Percentiles rank a stretch among this genome's conserved stretches.
phyloP scores from a whole-genome alignment of 2,797 vertebrate genomes.

The Glossophaga mutica region DNA sequence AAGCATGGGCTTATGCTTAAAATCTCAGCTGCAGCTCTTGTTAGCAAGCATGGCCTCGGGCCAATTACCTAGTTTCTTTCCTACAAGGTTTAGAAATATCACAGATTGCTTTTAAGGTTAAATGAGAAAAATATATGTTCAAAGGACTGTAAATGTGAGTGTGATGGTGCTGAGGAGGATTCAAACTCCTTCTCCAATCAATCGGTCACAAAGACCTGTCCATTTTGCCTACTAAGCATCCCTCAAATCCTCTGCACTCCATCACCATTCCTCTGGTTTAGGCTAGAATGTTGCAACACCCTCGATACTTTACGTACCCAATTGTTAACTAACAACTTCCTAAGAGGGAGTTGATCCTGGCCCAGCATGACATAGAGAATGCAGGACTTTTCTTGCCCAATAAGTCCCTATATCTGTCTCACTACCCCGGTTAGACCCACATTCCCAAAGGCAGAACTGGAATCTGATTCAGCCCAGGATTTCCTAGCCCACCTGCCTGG shows the following conservation, averaged over 20 bases:
- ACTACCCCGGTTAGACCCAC: background rate
- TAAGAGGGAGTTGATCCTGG: background rate
- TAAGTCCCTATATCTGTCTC: background rate
- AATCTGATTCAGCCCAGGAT: background rate
- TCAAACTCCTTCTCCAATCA: background rate
- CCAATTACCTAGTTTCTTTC: background rate
- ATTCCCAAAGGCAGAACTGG: background rate
- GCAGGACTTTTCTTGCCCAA: background rate
- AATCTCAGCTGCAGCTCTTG: background rate
- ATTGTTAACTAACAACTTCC: background rate
- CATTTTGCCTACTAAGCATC: background rate
- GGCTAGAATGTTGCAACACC: background rate
- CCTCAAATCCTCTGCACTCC: background rate
- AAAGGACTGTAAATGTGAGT: background rate
- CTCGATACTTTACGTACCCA: background rate
- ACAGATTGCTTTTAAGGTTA: background rate
- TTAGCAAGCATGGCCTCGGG: background rate
- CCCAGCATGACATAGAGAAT: background rate
- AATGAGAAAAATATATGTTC: background rate
- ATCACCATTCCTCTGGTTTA: background rate
- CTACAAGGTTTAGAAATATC: background rate
- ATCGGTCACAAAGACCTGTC: background rate
- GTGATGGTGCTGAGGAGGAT: fast-evolving
- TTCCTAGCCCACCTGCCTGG: background rate
- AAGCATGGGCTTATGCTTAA: background rate